Base-by-base conservation (phyloP, 2,113 vertebrate genomes). In the Ursus arctos region DNA sequence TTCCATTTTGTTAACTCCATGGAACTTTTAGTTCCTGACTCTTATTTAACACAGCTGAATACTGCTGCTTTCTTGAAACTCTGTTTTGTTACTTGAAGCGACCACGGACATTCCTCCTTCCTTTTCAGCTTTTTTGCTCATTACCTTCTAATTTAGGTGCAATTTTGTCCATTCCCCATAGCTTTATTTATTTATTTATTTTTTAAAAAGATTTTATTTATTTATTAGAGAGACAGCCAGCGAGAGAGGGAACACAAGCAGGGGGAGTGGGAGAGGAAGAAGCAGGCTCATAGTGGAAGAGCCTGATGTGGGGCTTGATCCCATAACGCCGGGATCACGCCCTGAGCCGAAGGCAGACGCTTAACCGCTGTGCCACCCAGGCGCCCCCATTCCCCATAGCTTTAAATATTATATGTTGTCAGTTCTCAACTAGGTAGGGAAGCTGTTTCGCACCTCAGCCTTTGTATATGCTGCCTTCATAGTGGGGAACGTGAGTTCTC, bases 331-430 rank as follows among this genome's bases (percentile, higher is more conserved):
- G 36, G 36, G 36, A 36, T 36, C 36, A 36, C 2, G 2, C 36
- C 36, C 36, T 40, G 40, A 40, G 40, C 40, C 40, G 40, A 40
- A 40, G 40, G 40, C 40, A 40, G 40, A 40, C 40, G 40, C 40
- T 40, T 40, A 40, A 40, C 40, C 40, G 40, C 40, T 40, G 40
- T 40, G 40, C 40, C 40, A 40, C 40, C 40, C 40, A 40, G 40
- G 40, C 4, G 40, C 40, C 40, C 40, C 74, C 24, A n/a, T 82
- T 91, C 21, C 21, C 33, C 4, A 15, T 76, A 63, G 43, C 40
- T 92, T 94, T 95, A 71, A 40, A 63, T 91, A 74, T n/a, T 15
- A 28, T 77, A 61, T 88, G 43, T 93, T 88, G 43, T 94, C 76
- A 76, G 0, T 53, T 57, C 31, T 65, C 53, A 65, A 21, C 51